These are phyloP conservation scores for Paralichthys olivaceus DNA, from an alignment of 2,113 vertebrate genomes.

Conservation along the genomic window DNA sequence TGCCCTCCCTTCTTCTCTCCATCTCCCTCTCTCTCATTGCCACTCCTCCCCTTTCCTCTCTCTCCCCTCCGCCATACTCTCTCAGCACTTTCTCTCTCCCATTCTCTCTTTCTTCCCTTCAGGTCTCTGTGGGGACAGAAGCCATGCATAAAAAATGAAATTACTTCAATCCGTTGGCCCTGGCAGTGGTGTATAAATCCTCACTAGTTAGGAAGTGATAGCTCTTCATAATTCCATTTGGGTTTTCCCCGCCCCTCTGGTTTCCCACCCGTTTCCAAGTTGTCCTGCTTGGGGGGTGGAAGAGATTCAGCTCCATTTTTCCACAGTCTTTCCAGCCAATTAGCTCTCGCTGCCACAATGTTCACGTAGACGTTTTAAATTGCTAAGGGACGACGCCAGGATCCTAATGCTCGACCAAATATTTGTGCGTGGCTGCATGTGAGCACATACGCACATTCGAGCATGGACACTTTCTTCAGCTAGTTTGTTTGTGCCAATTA, in stretches of 20 bases:
- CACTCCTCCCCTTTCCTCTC: constrained; percentile 26
- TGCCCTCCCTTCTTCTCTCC: constrained; percentile 7
- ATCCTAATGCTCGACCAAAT: constrained; percentile 19
- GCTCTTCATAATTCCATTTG: constrained; percentile 74
- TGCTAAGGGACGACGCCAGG: constrained; percentile 33
- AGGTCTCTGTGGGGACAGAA: constrained; percentile 72
- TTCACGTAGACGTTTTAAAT: constrained; percentile 31
- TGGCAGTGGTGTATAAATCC: constrained; percentile 74
- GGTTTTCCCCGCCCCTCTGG: constrained; percentile 61
- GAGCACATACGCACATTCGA: constrained; percentile 7
- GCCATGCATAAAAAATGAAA: constrained; percentile 80
- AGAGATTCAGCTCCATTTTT: constrained; percentile 47
- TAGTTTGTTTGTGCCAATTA: background rate
- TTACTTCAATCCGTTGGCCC: constrained; percentile 75
- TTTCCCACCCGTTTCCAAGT: constrained; percentile 62
- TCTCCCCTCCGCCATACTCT: constrained; percentile 25
- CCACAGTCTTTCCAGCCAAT: constrained; percentile 64
- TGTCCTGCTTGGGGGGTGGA: constrained; percentile 38
- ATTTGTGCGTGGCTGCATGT: constrained; percentile 20
- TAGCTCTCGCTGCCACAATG: constrained; percentile 63
- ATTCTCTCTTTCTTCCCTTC: constrained; percentile 35
- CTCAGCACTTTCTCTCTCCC: constrained; percentile 35
- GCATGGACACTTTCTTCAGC: constrained; percentile 1
- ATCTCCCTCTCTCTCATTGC: constrained; percentile 12
- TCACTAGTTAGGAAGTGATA: constrained; percentile 77